Evolutionary conservation across 2,888 invertebrate species (phyloP).

Genomic region (Drosophila kambysellisi): DNA sequence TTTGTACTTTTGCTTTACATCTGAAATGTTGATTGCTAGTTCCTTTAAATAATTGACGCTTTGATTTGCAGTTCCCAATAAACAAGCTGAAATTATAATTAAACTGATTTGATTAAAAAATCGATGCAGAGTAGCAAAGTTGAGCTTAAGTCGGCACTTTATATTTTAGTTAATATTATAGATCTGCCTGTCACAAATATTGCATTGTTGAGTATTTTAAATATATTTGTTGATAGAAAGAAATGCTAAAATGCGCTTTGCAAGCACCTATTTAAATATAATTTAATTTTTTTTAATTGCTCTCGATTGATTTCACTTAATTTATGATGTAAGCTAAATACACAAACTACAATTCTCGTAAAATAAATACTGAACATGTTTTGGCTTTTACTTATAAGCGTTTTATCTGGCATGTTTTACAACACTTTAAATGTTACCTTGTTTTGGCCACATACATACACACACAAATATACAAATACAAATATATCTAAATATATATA

Average conservation of each 20-base stretch:
- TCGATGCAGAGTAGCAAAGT: constrained; percentile 34
- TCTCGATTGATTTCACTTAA: constrained; percentile 17
- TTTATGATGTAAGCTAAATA: constrained; percentile 20
- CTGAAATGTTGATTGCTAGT: not conserved
- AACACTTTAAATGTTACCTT: constrained; percentile 54
- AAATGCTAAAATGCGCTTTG: constrained; percentile 15
- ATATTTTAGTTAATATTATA: not conserved
- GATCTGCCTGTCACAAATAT: not conserved
- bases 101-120: constrained; percentile 32
- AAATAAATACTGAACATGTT: constrained; percentile 29
- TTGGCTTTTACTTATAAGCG: constrained; percentile 43
- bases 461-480: not conserved
- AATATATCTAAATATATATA: not conserved
- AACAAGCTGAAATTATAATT: constrained; percentile 29
- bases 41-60: not conserved
- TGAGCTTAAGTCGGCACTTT: not conserved
- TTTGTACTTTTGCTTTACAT: not conserved
- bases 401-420: constrained; percentile 45
- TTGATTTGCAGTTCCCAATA: constrained; percentile 4
- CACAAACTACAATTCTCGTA: constrained; percentile 1
- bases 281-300: constrained; percentile 9
- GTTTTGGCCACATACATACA: constrained; percentile 35
- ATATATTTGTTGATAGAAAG: not conserved
- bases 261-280: constrained; percentile 20
- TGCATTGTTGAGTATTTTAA: constrained; percentile 2